A percentile compares a stretch with the other conserved stretches of the same genome.
Evolutionary conservation across 2,888 invertebrate genomes (phyloP).

Genomic region (Scrobipalpa costella): DNA sequence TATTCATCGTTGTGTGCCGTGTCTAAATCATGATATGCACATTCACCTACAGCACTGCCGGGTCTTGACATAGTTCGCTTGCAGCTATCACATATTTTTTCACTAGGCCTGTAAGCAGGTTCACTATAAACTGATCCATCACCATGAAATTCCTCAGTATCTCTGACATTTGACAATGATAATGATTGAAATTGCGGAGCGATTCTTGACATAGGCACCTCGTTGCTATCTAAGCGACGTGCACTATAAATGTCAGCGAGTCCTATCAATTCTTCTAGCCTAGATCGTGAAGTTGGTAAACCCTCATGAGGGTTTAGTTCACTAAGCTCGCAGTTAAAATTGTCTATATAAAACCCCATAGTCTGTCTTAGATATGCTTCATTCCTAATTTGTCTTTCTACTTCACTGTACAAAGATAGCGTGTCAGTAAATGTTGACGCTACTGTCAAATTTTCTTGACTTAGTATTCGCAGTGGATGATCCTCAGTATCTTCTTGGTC

Average conservation of each 20-base stretch:
- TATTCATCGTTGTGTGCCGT: constrained; percentile 73
- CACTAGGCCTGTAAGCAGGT: constrained; percentile 87
- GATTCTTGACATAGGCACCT: constrained; percentile 77
- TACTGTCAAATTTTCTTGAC: constrained; percentile 94
- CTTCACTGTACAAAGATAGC: constrained; percentile 83
- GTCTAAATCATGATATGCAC: constrained; percentile 81
- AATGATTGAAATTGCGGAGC: constrained; percentile 86
- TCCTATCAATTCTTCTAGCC: constrained; percentile 90
- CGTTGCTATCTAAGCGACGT: constrained; percentile 85
- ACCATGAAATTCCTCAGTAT: constrained; percentile 83
- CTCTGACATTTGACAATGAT: constrained; percentile 86
- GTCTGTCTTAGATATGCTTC: constrained; percentile 81
- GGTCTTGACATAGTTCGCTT: constrained; percentile 86
- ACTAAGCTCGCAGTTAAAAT: constrained; percentile 63
- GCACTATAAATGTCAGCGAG: constrained; percentile 91
- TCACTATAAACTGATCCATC: constrained; percentile 94
- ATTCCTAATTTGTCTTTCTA: constrained; percentile 84
- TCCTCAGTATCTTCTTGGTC: constrained; percentile 87
- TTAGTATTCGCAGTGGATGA: constrained; percentile 93
- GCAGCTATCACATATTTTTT: constrained; percentile 89
- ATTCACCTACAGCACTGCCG: constrained; percentile 84
- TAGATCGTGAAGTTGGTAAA: constrained; percentile 71
- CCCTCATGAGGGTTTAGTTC: constrained; percentile 75
- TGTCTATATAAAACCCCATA: constrained; percentile 79
- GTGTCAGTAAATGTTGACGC: constrained; percentile 94